These are phyloP conservation scores for Drosophila yakuba DNA, from an alignment of 1,140 invertebrate species.

Conservation along the genomic window DNA sequence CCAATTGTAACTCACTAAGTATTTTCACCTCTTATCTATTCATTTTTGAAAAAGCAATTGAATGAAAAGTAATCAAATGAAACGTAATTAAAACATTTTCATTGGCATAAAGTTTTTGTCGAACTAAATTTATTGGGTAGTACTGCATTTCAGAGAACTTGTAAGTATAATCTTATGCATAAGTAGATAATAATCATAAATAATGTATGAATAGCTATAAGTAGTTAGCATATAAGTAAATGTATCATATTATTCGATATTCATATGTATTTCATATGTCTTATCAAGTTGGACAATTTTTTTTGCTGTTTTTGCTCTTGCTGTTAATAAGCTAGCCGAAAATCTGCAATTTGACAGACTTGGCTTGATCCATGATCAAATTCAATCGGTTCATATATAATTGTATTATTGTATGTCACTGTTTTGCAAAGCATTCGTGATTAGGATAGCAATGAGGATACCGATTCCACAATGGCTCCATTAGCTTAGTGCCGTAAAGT, in stretches of 20 bases:
- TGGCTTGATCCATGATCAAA: constrained; percentile 72
- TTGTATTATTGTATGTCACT: constrained; percentile 53
- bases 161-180: constrained; percentile 77
- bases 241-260: constrained; percentile 62
- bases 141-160: constrained; percentile 79
- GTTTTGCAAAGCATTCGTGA: constrained; percentile 24
- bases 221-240: constrained; percentile 60
- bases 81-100: constrained; percentile 81
- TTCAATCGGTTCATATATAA: constrained; percentile 33
- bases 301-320: constrained; percentile 12
- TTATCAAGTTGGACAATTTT: constrained; percentile 65
- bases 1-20: constrained; percentile 76
- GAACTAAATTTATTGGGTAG: constrained; percentile 85
- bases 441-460: constrained; percentile 37
- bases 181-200: constrained; percentile 58
- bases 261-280: constrained; percentile 32
- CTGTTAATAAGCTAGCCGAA: constrained; percentile 42
- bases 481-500: constrained; percentile 33
- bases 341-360: constrained; percentile 42
- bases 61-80: constrained; percentile 76
- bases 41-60: constrained; percentile 72
- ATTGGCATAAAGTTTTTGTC: constrained; percentile 84
- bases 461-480: constrained; percentile 48
- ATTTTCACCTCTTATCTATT: constrained; percentile 50
- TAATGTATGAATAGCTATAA: constrained; percentile 62